phyloP scores from a whole-genome alignment of 2,888 invertebrate species.

The Ferdinandea cuprea region DNA sequence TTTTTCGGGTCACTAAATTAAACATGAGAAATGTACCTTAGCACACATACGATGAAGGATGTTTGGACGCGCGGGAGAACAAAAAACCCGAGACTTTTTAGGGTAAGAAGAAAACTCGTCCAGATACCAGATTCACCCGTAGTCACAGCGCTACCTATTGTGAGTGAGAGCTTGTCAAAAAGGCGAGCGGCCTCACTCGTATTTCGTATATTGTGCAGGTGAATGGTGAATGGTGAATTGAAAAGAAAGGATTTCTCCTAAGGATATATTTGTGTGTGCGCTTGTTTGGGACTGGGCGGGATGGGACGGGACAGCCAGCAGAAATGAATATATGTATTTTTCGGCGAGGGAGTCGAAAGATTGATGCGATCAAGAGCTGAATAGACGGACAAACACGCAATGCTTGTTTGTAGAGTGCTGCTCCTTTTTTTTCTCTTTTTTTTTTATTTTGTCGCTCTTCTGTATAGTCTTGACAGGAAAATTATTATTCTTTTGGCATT shows the following conservation, averaged over 20 bases:
- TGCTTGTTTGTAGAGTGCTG: conserved; percentile 57
- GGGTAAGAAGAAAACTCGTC: conserved; percentile 30
- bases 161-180: conserved; percentile 39
- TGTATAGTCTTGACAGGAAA: conserved; percentile 47
- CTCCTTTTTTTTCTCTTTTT: conserved; percentile 46
- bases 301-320: too few species aligned
- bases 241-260: conserved; percentile 56
- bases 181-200: conserved; percentile 15
- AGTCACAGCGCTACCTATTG: conserved; percentile 43
- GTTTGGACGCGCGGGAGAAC: too few species aligned
- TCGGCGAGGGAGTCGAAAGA: conserved; percentile 50
- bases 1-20: conserved; percentile 64
- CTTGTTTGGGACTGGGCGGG: too few species aligned
- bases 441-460: background rate
- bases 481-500: conserved; percentile 65
- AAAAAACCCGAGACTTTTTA: too few species aligned
- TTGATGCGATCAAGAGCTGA: conserved; percentile 73
- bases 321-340: conserved; percentile 29
- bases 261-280: conserved; percentile 43
- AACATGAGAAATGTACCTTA: conserved; percentile 57
- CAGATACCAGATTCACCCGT: conserved; percentile 48
- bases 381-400: conserved; percentile 74
- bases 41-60: conserved; percentile 37
- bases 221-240: conserved; percentile 49
- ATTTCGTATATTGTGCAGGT: conserved; percentile 33